phyloP scores from a whole-genome alignment of 2,888 invertebrate genomes.

The Eledona agricola region DNA sequence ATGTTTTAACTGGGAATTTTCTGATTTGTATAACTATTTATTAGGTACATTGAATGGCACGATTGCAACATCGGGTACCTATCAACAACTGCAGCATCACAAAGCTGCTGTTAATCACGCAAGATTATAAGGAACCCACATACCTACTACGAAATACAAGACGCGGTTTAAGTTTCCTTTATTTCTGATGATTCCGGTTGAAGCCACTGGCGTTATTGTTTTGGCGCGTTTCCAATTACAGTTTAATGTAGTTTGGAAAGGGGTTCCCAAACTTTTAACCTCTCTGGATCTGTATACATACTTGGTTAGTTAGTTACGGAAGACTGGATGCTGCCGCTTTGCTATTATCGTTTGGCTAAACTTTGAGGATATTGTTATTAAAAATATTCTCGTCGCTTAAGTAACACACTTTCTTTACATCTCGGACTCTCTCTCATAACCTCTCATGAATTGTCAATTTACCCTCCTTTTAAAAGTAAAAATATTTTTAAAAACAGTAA shows the following conservation, averaged over 20 bases:
- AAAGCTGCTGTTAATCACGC: too few species aligned
- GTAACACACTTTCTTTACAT: too few species aligned
- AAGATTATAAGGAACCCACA: too few species aligned
- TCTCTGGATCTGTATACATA: slow-evolving; percentile 43
- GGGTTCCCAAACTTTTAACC: slow-evolving; percentile 48
- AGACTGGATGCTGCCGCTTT: slow-evolving; percentile 39
- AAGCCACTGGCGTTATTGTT: slow-evolving; percentile 47
- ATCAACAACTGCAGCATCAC: too few species aligned
- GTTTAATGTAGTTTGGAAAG: slow-evolving; percentile 49
- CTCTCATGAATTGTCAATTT: too few species aligned
- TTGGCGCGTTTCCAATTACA: slow-evolving; percentile 49
- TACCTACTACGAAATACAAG: slow-evolving; percentile 29
- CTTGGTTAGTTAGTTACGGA: slow-evolving; percentile 46
- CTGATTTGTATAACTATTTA: too few species aligned
- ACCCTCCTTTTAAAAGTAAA: too few species aligned
- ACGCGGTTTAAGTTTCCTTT: slow-evolving; percentile 40
- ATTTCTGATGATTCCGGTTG: slow-evolving; percentile 41
- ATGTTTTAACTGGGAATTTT: too few species aligned
- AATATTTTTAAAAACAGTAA: too few species aligned
- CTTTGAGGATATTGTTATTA: neutral
- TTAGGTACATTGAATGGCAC: too few species aligned
- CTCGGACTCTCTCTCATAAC: too few species aligned
- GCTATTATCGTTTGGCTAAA: slow-evolving; percentile 1
- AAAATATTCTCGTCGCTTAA: neutral
- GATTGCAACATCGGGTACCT: too few species aligned